Conservation (phyloP, 2,888 invertebrate genomes). For the Eupithecia insigniata region DNA sequence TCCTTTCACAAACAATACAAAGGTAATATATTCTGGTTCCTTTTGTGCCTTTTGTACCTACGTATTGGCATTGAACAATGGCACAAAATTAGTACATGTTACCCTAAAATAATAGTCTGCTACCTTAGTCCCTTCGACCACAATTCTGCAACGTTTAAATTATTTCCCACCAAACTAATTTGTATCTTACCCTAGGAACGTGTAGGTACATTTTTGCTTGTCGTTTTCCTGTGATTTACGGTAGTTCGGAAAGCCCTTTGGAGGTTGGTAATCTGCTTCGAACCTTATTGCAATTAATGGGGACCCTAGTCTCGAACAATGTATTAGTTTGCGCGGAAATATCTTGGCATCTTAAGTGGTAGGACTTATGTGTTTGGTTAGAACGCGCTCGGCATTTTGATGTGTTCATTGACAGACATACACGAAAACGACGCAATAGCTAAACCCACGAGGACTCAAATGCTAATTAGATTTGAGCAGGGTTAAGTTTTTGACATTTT, state of each 20-base stretch:
- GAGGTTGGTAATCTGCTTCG: conserved; percentile 75
- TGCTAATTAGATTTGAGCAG: neutral
- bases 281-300: conserved; percentile 79
- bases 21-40: conserved; percentile 41
- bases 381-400: conserved; percentile 24
- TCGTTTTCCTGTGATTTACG: conserved; percentile 62
- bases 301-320: conserved; percentile 54
- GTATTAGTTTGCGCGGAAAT: conserved; percentile 49
- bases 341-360: conserved; percentile 38
- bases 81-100: conserved; percentile 66
- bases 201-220: conserved; percentile 55
- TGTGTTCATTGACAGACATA: conserved; percentile 17
- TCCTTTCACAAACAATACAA: conserved; percentile 42
- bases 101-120: conserved; percentile 67
- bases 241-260: conserved; percentile 66
- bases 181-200: conserved; percentile 48
- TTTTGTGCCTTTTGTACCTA: conserved; percentile 39
- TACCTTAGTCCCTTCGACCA: conserved; percentile 62
- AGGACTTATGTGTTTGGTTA: conserved; percentile 25
- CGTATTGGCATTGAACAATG: conserved; percentile 54
- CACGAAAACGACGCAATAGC: neutral
- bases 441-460: neutral
- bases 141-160: conserved; percentile 70
- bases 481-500: neutral
- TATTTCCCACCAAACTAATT: conserved; percentile 53